Conservation (phyloP, 2,888 invertebrate species). For the Eustalomyia histrio region DNA sequence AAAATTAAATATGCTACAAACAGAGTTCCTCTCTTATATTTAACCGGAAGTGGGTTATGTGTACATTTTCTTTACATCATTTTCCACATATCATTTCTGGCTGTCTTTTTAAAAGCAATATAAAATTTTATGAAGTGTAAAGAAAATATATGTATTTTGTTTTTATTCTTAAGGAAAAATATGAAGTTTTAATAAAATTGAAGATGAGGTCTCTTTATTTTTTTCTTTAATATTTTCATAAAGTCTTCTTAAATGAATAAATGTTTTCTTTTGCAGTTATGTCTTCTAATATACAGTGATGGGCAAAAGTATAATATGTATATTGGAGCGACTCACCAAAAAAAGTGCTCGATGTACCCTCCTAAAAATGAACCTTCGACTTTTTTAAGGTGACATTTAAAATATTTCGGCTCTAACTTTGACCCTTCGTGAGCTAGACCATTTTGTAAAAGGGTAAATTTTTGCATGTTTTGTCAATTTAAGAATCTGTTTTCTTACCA, state of each 20-base stretch:
- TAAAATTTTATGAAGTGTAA: slow-evolving; percentile 74
- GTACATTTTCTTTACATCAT: slow-evolving; percentile 45
- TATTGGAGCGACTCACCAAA: too few species aligned
- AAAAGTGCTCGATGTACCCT: too few species aligned
- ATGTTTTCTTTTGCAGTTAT: slow-evolving; percentile 29
- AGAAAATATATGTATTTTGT: slow-evolving; percentile 66
- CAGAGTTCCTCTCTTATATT: slow-evolving; percentile 10
- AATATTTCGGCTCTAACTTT: too few species aligned
- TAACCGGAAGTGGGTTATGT: slow-evolving; percentile 53
- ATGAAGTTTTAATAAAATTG: slow-evolving; percentile 30
- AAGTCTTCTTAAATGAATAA: slow-evolving; percentile 39
- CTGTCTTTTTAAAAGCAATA: slow-evolving; percentile 62
- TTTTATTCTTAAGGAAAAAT: slow-evolving; percentile 34
- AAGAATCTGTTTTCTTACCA: too few species aligned
- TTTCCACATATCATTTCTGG: slow-evolving; percentile 27
- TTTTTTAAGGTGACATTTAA: too few species aligned
- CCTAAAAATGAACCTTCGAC: too few species aligned
- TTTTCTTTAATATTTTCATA: slow-evolving; percentile 41
- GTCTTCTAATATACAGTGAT: slow-evolving; percentile 32
- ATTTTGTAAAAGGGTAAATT: too few species aligned
- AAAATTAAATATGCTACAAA: neutral
- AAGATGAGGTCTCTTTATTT: slow-evolving; percentile 43
- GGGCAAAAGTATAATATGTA: slow-evolving; percentile 10
- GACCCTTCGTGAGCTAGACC: too few species aligned
- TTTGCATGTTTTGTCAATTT: too few species aligned